Conservation (phyloP, 2,888 invertebrate species). For the Parthenolecanium corni region DNA sequence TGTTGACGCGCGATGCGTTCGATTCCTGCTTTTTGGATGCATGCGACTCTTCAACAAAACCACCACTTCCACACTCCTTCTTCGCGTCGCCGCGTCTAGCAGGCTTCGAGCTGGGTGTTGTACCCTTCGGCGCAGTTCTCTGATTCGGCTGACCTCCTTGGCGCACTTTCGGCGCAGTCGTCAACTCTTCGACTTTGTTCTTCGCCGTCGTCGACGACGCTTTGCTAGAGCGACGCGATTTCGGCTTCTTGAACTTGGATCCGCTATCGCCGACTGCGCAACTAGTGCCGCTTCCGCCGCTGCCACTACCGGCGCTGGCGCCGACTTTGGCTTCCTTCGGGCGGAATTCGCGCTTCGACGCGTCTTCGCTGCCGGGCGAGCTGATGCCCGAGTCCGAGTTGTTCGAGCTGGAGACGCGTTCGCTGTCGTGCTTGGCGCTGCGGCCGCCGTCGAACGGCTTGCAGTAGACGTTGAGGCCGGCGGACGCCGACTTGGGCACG, state of each 20-base stretch:
- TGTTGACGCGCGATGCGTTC: no score
- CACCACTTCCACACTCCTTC: neutral
- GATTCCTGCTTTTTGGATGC: no score
- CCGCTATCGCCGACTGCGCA: neutral
- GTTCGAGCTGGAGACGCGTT: slow-evolving; percentile 1
- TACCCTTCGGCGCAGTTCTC: neutral
- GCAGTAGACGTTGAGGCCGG: neutral
- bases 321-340: slow-evolving; percentile 1
- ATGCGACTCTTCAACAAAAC: neutral
- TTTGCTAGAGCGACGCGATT: neutral
- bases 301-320: neutral
- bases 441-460: neutral
- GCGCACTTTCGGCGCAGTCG: neutral
- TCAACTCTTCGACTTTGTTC: neutral
- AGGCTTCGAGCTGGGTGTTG: neutral
- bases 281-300: neutral
- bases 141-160: neutral
- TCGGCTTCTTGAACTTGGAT: neutral
- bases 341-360: neutral
- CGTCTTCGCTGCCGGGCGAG: slow-evolving; percentile 30
- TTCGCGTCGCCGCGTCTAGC: neutral
- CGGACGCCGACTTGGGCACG: slow-evolving; percentile 11
- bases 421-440: neutral
- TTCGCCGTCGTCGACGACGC: neutral
- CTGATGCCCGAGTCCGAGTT: slow-evolving; percentile 31